Conservation (phyloP, 1,140 invertebrate genomes). For the Musca domestica region DNA sequence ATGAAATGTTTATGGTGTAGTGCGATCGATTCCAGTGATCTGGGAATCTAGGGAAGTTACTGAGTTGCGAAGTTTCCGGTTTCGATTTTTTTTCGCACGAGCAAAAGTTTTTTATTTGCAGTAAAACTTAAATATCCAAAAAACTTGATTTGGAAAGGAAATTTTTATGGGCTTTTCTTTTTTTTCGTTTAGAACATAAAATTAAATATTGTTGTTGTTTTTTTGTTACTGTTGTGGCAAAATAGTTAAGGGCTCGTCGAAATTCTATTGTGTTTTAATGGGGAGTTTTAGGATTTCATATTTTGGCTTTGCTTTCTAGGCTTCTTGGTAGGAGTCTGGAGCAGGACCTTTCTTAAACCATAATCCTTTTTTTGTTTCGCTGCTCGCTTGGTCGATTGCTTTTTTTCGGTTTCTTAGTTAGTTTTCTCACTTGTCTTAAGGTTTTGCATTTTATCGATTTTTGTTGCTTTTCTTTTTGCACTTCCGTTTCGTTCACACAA, state of each 20-base stretch:
- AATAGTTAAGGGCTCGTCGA: slow-evolving; percentile 20
- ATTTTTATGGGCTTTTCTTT: no score
- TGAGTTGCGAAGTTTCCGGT: not conserved
- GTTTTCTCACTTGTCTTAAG: no score
- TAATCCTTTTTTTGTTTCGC: not conserved
- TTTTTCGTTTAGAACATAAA: slow-evolving; percentile 2
- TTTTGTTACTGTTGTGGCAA: not conserved
- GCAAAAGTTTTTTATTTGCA: slow-evolving; percentile 19
- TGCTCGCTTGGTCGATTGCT: no score
- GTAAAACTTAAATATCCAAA: not conserved
- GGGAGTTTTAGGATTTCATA: slow-evolving; percentile 7
- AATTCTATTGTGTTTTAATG: slow-evolving; percentile 8
- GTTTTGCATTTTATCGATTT: no score
- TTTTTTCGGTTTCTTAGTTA: no score
- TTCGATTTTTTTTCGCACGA: slow-evolving; percentile 11
- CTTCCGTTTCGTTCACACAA: no score
- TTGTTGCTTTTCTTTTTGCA: no score
- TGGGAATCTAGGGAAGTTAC: slow-evolving; percentile 13
- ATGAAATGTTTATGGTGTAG: not conserved
- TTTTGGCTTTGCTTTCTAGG: not conserved
- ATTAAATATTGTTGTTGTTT: not conserved
- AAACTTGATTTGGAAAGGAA: not conserved
- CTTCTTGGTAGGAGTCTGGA: not conserved
- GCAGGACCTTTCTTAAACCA: no score
- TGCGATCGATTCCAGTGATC: not conserved